These are phyloP conservation scores for Tuberolachnus salignus DNA, from an alignment of 2,888 invertebrate species.

Conservation along the genomic window DNA sequence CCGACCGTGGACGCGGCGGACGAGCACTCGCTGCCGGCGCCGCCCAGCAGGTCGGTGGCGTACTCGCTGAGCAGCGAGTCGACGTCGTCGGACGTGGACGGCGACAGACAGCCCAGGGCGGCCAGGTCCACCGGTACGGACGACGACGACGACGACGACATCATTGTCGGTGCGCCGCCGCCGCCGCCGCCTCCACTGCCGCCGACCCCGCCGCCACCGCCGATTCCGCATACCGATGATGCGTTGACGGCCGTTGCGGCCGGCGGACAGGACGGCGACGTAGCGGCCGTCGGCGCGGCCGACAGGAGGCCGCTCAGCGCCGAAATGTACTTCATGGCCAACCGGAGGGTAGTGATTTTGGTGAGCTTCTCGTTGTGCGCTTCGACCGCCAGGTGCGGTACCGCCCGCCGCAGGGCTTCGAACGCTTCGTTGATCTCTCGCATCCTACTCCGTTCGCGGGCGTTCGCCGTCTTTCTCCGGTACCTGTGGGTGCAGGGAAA, in stretches of 20 bases:
- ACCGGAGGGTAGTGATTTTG: conserved; percentile 83
- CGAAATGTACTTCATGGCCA: conserved; percentile 87
- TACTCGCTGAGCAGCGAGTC: conserved; percentile 62
- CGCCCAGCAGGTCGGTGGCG: conserved; percentile 57
- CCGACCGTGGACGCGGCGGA: conserved; percentile 50
- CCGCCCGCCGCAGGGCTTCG: conserved; percentile 77
- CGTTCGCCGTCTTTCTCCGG: conserved; percentile 86
- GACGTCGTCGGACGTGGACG: conserved; percentile 59
- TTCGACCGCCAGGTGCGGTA: conserved; percentile 67
- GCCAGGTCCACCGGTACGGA: conserved; percentile 36
- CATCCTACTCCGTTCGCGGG: conserved; percentile 85
- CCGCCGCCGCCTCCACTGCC: neutral
- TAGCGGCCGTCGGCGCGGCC: conserved; percentile 53
- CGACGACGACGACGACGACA: conserved; percentile 2
- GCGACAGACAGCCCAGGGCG: conserved; percentile 37
- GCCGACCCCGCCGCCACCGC: conserved; percentile 12
- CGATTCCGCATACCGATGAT: neutral
- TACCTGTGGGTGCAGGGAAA: conserved; percentile 58
- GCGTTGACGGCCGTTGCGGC: neutral
- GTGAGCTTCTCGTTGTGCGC: conserved; percentile 73
- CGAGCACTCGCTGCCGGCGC: conserved; percentile 60
- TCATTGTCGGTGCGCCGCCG: neutral
- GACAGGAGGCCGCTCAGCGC: conserved; percentile 73
- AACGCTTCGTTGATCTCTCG: conserved; percentile 89
- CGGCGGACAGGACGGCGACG: conserved; percentile 34